Conservation (phyloP, 2,797 vertebrate genomes). For the Lutjanus campechanus region DNA sequence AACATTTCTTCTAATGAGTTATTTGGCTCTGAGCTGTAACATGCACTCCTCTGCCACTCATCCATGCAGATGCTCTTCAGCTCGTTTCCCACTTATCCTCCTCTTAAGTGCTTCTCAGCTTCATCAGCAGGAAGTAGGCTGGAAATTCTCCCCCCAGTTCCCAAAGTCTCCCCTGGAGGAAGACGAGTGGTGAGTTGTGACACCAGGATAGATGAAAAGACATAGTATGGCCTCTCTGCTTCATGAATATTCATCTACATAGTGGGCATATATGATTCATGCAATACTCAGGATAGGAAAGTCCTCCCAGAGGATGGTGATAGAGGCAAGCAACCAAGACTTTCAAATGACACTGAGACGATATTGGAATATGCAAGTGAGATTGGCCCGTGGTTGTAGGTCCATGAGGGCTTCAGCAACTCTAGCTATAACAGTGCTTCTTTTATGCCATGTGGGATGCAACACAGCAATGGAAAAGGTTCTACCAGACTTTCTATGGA, state of each 20-base stretch:
- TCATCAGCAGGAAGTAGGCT: constrained; percentile 8
- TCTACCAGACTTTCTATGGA: not conserved
- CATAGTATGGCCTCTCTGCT: not conserved
- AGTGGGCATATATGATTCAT: constrained; percentile 16
- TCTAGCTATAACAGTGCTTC: not conserved
- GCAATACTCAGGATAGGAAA: not conserved
- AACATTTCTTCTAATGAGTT: constrained; percentile 41
- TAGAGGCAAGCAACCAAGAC: not conserved
- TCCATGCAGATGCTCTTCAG: constrained; percentile 35
- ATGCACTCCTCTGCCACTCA: constrained; percentile 30
- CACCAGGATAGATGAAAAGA: constrained; percentile 15
- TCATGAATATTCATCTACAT: constrained; percentile 23
- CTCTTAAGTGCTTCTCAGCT: constrained; percentile 27
- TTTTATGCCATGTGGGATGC: not conserved
- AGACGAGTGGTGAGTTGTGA: not conserved
- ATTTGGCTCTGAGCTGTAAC: constrained; percentile 25
- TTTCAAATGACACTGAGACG: not conserved
- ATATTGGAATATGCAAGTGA: not conserved
- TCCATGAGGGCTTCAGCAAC: too few relatives aligned
- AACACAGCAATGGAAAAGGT: not conserved
- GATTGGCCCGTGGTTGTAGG: not conserved
- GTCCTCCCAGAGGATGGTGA: not conserved
- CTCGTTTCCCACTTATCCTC: constrained; percentile 18
- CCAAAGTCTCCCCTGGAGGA: constrained; percentile 8
- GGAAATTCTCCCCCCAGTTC: constrained; percentile 15